Base-by-base conservation (phyloP, 2,888 invertebrate species). In the Trichopoda pennipes region DNA sequence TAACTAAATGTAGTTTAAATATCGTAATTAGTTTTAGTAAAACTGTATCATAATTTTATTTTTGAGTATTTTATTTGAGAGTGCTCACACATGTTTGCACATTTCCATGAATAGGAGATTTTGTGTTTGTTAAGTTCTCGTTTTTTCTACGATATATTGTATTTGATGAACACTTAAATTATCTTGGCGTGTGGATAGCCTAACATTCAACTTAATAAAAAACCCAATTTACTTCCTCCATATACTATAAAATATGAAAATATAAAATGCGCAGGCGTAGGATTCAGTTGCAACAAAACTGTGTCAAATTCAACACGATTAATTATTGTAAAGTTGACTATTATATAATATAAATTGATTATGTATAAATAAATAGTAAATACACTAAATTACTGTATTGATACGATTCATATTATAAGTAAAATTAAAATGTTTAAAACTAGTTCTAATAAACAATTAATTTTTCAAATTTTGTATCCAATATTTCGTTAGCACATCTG, bases 1-100 rank as follows among this genome's bases (percentile, higher is more conserved):
- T 77, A 32, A 17, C 19, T 17, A 4, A 44, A 6, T 44, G n/a
- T 9, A 42, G 55, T 70, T 80, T 66, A 58, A 21, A 49, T 81
- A 81, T 69, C 74, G 77, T 77, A 81, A 73, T 81, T 42, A 73
- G 21, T 72, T n/a, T 49, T 6, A 28, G 16, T 55, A 38, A 16
- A 47, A 21, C 53, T 16, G 53, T 23, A 12, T 14, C 19, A 17
- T 17, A 7, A 7, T 49, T 49, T 49, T 49, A 44, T n/a, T 44
- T 44, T 44, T 44, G 16, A 44, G 16, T 14, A n/a, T 44, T 44
- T 44, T n/a, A 44, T n/a, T 44, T 7, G 3, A 44, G 16, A 44
- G 16, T 44, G 14, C 42, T n/a, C 6, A 16, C 3, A 16, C 4
- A 44, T 16, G 16, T 44, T 28, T 28, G 2, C 14, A 6, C 14